Base-by-base conservation (phyloP, 2,888 invertebrate genomes). In the Globia sparganii region DNA sequence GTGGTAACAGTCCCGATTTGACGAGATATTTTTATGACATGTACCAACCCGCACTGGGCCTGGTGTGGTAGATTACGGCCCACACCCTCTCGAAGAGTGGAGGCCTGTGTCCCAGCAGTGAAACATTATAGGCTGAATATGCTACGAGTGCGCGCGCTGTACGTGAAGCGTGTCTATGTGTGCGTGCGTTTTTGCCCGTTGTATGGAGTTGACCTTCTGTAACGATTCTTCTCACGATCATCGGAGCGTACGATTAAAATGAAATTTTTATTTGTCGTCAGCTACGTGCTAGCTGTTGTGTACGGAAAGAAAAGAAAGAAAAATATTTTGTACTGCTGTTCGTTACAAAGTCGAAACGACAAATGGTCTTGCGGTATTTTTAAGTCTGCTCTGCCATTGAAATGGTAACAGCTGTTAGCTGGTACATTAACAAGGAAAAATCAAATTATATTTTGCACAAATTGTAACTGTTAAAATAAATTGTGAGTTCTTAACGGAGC, bases 251-350 rank as follows among this genome's bases (percentile, higher is more conserved):
- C 72, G 43, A 73, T 84, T 84, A 72, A 80, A 82, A 82, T 80
- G 65, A 68, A 58, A 83, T 83, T 85, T 72, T 61, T 85, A 75
- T 69, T 76, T 76, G 68, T 72, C 68, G 59, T 56, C 69, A 66
- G n/a, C 34, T 37, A 66, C 65, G 59, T 61, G 25, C 25, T 61
- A 34, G 34, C 34, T 62, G 28, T 70, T 78, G 46, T 78, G 34
- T 71, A 1, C n/a, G 40, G 43, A 59, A 77, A 77, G 66, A 56
- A 77, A 67, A 83, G 31, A 64, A 46, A 66, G 56, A 61, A 56
- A 61, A 43, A 25, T 40, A 66, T 83, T 62, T 76, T 81, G 67
- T 67, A 56, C 9, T 25, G 28, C 25, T 15, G 68, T 83, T 72
- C 49, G 78, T 73, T 73, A 18, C 58, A 34, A 49, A 65, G 78